These are phyloP conservation scores for Glyphotaelius pellucidus DNA, from an alignment of 2,888 invertebrate species.

Conservation along the genomic window DNA sequence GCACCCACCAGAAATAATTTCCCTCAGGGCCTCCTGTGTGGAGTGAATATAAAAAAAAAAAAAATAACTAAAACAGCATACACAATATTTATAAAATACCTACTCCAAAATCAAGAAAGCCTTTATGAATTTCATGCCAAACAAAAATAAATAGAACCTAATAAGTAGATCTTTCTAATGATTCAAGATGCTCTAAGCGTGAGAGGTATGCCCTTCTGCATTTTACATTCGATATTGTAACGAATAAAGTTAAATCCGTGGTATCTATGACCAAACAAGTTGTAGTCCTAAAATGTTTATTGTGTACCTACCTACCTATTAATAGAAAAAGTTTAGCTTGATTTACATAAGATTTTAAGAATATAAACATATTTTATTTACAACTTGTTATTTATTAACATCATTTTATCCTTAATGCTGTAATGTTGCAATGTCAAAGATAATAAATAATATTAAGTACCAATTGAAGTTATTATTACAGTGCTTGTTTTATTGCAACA, in stretches of 20 bases:
- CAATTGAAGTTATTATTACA: not conserved
- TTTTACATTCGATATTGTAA: not conserved
- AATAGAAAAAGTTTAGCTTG: not conserved
- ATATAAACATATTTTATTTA: constrained; percentile 13
- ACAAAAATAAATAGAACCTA: not conserved
- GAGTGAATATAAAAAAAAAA: too few relatives aligned
- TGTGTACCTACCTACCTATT: not conserved
- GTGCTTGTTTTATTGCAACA: not conserved
- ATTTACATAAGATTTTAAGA: not conserved
- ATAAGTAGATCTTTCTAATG: too few relatives aligned
- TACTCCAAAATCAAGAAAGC: not conserved
- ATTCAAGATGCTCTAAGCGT: too few relatives aligned
- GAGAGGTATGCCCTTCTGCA: not conserved
- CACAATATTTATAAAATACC: not conserved
- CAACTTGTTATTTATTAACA: not conserved
- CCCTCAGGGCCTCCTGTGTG: too few relatives aligned
- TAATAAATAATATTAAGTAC: constrained; percentile 36
- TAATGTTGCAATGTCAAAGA: constrained; percentile 30
- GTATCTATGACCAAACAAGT: not conserved
- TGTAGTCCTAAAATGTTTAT: not conserved
- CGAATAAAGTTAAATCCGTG: too few relatives aligned
- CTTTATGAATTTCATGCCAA: too few relatives aligned
- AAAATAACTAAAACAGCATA: too few relatives aligned
- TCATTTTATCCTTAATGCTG: constrained; percentile 2
- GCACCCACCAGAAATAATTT: too few relatives aligned